Conservation (phyloP, 1,140 invertebrate genomes). For the Periplaneta americana region DNA sequence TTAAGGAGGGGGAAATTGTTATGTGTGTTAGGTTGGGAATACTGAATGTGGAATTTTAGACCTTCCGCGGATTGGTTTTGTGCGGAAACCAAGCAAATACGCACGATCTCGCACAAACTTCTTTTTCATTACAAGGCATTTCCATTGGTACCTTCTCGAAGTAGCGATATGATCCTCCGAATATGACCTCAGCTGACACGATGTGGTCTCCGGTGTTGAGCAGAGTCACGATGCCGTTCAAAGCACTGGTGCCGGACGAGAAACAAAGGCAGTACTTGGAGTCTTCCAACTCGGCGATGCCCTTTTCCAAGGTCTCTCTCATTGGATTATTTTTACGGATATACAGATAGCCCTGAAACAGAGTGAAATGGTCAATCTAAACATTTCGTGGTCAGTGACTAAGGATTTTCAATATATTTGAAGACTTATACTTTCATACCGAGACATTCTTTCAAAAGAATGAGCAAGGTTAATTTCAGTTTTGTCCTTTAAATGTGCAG, state of each 20-base stretch:
- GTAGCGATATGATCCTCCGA: constrained; percentile 50
- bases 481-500: too few species aligned
- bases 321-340: constrained; percentile 60
- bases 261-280: constrained; percentile 51
- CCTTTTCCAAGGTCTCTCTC: constrained; percentile 51
- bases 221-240: constrained; percentile 43
- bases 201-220: constrained; percentile 58
- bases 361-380: not conserved
- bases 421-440: too few species aligned
- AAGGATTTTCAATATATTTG: too few species aligned
- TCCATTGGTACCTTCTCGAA: not conserved
- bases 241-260: constrained; percentile 50
- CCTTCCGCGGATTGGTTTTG: too few species aligned
- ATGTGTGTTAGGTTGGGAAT: too few species aligned
- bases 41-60: too few species aligned
- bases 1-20: too few species aligned
- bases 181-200: constrained; percentile 57
- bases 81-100: too few species aligned
- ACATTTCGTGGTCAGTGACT: too few species aligned
- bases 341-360: constrained; percentile 33
- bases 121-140: not conserved
- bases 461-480: too few species aligned
- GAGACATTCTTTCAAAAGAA: too few species aligned
- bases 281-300: constrained; percentile 56
- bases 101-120: too few species aligned